A percentile compares a stretch with the other conserved stretches of the same genome.
phyloP scores from a whole-genome alignment of 2,888 invertebrate genomes.

The Mythimna impura region DNA sequence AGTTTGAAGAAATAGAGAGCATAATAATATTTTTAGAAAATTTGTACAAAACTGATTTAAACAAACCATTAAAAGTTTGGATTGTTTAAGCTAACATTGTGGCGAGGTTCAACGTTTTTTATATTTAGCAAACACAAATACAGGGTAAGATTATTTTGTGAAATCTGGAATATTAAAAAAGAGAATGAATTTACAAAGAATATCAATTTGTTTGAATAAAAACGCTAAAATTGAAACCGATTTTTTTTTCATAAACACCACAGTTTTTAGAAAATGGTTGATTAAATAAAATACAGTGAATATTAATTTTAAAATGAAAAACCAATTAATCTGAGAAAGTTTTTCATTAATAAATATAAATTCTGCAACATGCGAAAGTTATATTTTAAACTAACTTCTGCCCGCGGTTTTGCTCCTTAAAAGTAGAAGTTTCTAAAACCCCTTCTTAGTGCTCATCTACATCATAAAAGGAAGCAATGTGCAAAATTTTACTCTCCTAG shows the following conservation, averaged over 20 bases:
- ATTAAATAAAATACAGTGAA: background rate
- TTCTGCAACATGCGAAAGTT: background rate
- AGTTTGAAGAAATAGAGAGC: background rate
- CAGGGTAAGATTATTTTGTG: constrained; percentile 29
- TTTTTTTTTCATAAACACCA: background rate
- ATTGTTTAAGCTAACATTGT: no score
- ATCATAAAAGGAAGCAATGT: no score
- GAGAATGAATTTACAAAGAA: constrained; percentile 34
- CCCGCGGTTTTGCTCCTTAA: no score
- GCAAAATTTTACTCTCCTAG: no score
- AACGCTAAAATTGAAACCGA: constrained; percentile 3
- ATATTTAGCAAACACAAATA: constrained; percentile 33
- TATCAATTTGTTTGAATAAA: constrained; percentile 22
- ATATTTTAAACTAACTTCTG: no score
- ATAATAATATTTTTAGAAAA: background rate
- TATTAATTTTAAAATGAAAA: background rate
- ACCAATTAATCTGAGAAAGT: background rate
- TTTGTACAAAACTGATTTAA: constrained; percentile 26
- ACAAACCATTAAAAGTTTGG: constrained; percentile 2
- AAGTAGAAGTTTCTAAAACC: no score
- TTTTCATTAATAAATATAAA: background rate
- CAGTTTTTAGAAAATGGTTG: background rate
- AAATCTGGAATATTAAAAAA: constrained; percentile 38
- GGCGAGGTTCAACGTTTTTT: constrained; percentile 13
- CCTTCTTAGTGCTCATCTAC: no score